phyloP scores from a whole-genome alignment of 1,140 invertebrate genomes.

The Hormaphis cornu region DNA sequence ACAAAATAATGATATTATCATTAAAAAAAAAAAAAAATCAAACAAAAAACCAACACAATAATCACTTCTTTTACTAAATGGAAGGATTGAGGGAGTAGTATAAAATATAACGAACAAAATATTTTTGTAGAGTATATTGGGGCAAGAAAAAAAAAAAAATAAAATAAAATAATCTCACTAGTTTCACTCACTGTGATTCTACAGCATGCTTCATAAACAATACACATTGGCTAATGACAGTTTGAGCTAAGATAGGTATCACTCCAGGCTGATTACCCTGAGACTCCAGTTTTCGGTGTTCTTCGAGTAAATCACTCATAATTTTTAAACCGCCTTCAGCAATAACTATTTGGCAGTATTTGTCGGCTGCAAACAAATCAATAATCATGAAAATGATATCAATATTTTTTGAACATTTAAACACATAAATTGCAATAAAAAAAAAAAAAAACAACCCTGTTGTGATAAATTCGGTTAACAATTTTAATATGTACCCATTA shows the following conservation, averaged over 20 bases:
- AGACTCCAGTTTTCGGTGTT: slow-evolving; percentile 36
- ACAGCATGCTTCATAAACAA: slow-evolving; percentile 20
- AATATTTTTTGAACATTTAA: neutral
- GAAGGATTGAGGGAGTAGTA: neutral
- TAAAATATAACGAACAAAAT: slow-evolving; percentile 12
- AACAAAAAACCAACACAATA: neutral
- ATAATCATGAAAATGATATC: neutral
- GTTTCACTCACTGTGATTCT: neutral
- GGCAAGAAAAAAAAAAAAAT: neutral
- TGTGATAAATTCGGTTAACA: too few species aligned
- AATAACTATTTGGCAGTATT: slow-evolving; percentile 80
- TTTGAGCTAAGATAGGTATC: slow-evolving; percentile 15
- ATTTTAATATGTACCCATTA: too few species aligned
- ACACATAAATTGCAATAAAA: neutral
- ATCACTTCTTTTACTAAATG: neutral
- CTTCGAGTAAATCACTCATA: slow-evolving; percentile 56
- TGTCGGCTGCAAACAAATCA: slow-evolving; percentile 55
- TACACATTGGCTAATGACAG: slow-evolving; percentile 12
- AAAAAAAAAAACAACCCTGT: neutral
- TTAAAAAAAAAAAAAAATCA: neutral
- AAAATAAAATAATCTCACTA: neutral
- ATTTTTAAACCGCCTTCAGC: slow-evolving; percentile 73
- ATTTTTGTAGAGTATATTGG: neutral
- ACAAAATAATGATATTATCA: neutral
- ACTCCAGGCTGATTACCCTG: neutral